Conservation (phyloP, 2,888 invertebrate genomes). For the Euclidia mi region DNA sequence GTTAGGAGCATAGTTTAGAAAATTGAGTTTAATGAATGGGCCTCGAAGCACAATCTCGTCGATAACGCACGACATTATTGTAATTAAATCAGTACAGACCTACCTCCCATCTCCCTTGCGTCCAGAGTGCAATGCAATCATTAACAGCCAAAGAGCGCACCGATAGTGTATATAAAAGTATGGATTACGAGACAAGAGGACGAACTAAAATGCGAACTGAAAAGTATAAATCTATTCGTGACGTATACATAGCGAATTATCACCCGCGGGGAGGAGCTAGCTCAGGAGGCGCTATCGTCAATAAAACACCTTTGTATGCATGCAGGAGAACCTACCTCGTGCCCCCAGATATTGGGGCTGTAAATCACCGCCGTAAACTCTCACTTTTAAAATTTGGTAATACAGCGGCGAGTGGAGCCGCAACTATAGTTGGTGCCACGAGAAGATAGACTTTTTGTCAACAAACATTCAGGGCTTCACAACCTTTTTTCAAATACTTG, state of each 20-base stretch:
- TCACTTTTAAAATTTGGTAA: slow-evolving; percentile 50
- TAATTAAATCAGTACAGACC: slow-evolving; percentile 27
- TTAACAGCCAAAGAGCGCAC: background rate
- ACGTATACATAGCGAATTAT: slow-evolving; percentile 15
- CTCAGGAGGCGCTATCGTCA: slow-evolving; percentile 33
- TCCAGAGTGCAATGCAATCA: background rate
- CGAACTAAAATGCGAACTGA: background rate
- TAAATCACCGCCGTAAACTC: slow-evolving; percentile 63
- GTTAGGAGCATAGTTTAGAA: background rate
- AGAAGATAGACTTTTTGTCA: too few species aligned
- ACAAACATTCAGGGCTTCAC: too few species aligned
- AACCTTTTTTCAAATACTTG: too few species aligned
- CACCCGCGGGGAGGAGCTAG: background rate
- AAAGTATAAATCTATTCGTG: slow-evolving; percentile 7
- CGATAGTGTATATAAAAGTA: background rate
- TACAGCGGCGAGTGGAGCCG: slow-evolving; percentile 18
- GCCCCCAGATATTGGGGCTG: slow-evolving; percentile 58
- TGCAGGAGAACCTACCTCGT: too few species aligned
- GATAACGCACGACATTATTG: slow-evolving; percentile 32
- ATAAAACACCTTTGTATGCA: slow-evolving; percentile 63
- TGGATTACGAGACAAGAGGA: background rate
- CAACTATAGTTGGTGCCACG: too few species aligned
- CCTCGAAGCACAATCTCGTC: slow-evolving; percentile 13
- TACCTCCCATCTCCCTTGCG: background rate
- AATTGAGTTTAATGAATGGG: slow-evolving; percentile 14